These are phyloP conservation scores for Petrophora chlorosata DNA, from an alignment of 2,888 invertebrate genomes.

Conservation along the genomic window DNA sequence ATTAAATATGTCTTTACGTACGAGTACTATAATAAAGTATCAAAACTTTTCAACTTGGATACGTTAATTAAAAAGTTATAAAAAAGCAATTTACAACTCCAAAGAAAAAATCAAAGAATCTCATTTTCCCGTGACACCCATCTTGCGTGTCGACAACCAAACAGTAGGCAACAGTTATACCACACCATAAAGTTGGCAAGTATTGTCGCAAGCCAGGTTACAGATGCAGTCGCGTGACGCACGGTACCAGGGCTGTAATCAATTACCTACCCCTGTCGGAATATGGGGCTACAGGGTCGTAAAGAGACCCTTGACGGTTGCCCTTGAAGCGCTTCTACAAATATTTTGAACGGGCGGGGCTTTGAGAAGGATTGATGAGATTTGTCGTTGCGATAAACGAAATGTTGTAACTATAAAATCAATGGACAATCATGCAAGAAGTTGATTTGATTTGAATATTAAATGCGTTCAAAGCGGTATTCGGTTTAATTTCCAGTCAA, in stretches of 20 bases:
- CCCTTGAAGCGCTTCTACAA: constrained; percentile 21
- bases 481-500: too few species aligned
- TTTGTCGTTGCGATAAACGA: constrained; percentile 3
- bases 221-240: constrained; percentile 31
- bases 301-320: constrained; percentile 27
- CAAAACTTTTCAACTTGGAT: too few species aligned
- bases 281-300: constrained; percentile 24
- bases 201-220: constrained; percentile 12
- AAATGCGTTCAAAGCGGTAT: too few species aligned
- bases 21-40: too few species aligned
- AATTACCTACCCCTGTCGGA: constrained; percentile 32
- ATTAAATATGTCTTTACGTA: too few species aligned
- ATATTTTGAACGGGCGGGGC: constrained; percentile 8
- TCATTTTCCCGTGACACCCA: not conserved
- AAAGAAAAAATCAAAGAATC: not conserved
- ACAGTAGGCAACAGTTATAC: constrained; percentile 13
- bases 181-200: constrained; percentile 16
- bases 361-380: constrained; percentile 7
- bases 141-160: constrained; percentile 15
- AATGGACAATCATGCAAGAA: too few species aligned
- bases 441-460: too few species aligned
- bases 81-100: not conserved
- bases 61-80: not conserved
- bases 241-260: constrained; percentile 25
- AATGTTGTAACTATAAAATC: too few species aligned